Base-by-base conservation (phyloP, 1,140 invertebrate species). In the Drosophila equinoxialis region DNA sequence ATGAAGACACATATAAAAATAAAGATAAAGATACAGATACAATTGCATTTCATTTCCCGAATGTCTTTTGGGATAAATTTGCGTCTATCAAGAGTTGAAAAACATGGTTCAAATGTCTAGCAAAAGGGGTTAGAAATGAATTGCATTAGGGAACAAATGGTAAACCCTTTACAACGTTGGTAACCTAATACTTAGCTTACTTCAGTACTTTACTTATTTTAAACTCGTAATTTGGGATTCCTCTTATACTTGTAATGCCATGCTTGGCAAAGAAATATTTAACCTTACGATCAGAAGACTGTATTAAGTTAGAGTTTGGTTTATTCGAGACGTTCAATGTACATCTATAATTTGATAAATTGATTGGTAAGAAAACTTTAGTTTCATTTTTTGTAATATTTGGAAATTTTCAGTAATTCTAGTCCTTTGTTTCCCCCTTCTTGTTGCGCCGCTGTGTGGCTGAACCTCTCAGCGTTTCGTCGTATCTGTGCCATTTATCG, bases 401-500 rank as follows among this genome's bases (percentile, higher is more conserved):
- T 17, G 17, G 0, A 17, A 0, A 17, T 17, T 17, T 17, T 1
- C 17, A 17, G 0, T 17, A 1, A 17, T 17, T 17, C 17, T 17
- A 30, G 30, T 30, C 6, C 30, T 30, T 1, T 30, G 30, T 30
- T 6, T 3, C 30, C 55, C 33, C 26, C 14, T n/a, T 45, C 37
- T 54, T 20, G 13, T 14, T 54, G 3, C 39, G 42, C 35, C 48
- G 20, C 23, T 39, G 30, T 42, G 37, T 55, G 14, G 51, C 37
- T 51, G 45, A 23, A 51, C 8, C 45, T 51, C 45, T 58, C 65
- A 58, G 69, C 54, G 11, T 57, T 57, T 63, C 61, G 68, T 68
- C 66, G 74, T 66, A 66, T 66, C 58, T 69, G 48, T 70, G 69
- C 63, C 63, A 81, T 79, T 81, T 79, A 79, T 71, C 77, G 66